phyloP scores from a whole-genome alignment of 2,797 vertebrate genomes.

The Zalophus californianus region DNA sequence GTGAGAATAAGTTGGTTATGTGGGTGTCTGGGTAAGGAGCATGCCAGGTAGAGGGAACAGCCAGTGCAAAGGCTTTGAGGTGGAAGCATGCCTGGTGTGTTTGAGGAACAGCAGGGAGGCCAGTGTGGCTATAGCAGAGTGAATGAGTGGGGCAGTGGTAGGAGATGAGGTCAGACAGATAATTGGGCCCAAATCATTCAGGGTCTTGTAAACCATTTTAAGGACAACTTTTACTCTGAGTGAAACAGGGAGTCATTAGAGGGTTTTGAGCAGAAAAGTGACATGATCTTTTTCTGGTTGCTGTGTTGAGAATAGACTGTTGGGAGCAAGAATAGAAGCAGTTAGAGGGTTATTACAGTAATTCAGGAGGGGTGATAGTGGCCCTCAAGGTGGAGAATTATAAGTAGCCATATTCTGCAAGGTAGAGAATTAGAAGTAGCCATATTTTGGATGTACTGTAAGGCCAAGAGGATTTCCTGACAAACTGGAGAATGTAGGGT shows the following conservation, averaged over 20 bases:
- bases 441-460: background rate
- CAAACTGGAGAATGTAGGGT: background rate
- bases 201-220: slow-evolving; percentile 4
- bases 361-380: slow-evolving; percentile 29
- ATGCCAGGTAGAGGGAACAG: background rate
- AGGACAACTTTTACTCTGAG: slow-evolving; percentile 42
- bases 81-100: background rate
- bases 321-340: background rate
- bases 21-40: background rate
- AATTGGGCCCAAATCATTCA: background rate
- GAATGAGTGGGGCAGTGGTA: background rate
- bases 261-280: slow-evolving; percentile 28
- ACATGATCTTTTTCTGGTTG: background rate
- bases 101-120: background rate
- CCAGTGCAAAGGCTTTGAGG: background rate
- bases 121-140: background rate
- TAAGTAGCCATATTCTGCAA: background rate
- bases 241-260: slow-evolving; percentile 14
- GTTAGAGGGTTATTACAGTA: slow-evolving; percentile 30
- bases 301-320: background rate
- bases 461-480: background rate
- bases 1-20: background rate
- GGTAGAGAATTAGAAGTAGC: background rate
- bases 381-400: background rate
- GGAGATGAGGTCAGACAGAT: background rate